Evolutionary conservation across 2,888 invertebrate genomes (phyloP), one percentile per base, ranked within the genome.

Genomic region (Cantharis rustica): DNA sequence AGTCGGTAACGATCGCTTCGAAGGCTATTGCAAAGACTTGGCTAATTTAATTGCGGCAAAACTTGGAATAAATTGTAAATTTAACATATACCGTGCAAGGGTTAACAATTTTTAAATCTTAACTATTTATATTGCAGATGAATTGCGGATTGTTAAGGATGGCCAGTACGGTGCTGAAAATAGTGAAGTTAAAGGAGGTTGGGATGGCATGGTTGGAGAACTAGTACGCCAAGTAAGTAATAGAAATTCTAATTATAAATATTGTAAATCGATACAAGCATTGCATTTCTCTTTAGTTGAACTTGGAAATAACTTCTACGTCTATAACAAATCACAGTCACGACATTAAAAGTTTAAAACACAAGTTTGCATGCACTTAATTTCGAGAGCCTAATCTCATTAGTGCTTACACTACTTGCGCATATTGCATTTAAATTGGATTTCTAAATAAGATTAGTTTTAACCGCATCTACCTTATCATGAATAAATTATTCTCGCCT

Each of bases 11-110:
- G 95, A 96, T 79, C 91, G 93, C 66, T 95, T 93, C 85, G 94
- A 96, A 85, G 98, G 98, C 71, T 98, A 96, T 87, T 97, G 96
- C 89, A 96, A 97, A 86, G 98, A 98, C 86, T 90, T 98, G 61
- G 94, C 96, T 3, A 95, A 96, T 84, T 90, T 95, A 79, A 92
- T 98, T 78, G 91, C 96, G 0, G 93, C 93, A 83, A 93, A 92
- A 85, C 91, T 97, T 78, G 94, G 94, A 75, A 96, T 97, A 81
- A 94, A 94, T 87, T 97, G 96, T 96, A 90, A 92, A 95, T 91
- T 81, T 76, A 69, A 62, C 17, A 63, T 17, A 63, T 20, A 63
- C n/a, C 63, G 17, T 63, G 16, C 17, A 17, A 16, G 16, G 63
- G 16, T 10, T 16, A 63, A 63, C 17, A 66, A 20, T 66, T 66